A percentile compares a stretch with the other conserved stretches of the same genome.
Conservation (phyloP, 2,888 invertebrate species). For the Artemia sp. region DNA sequence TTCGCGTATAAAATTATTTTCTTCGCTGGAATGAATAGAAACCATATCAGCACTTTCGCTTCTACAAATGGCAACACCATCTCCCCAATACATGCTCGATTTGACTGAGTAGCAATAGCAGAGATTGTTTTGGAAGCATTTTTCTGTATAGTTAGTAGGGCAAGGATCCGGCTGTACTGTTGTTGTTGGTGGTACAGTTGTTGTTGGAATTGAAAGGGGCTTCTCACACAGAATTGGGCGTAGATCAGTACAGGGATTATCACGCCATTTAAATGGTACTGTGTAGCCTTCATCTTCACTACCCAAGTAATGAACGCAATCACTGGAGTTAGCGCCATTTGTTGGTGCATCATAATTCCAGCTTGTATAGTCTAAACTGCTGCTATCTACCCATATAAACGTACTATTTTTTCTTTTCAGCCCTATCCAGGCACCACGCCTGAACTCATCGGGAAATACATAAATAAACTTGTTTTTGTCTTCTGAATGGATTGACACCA, state of each 20-base stretch:
- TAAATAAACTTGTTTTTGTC: conserved; percentile 8
- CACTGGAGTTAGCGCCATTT: background rate
- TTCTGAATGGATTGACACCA: conserved; percentile 9
- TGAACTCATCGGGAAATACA: background rate
- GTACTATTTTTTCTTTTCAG: background rate
- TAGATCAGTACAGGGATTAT: background rate
- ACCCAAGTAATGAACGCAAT: background rate
- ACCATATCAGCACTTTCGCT: background rate
- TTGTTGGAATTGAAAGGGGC: background rate
- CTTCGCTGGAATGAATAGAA: conserved; percentile 7
- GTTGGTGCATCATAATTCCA: background rate
- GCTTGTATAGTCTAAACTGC: background rate
- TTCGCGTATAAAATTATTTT: background rate
- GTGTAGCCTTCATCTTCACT: background rate
- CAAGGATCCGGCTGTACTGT: background rate
- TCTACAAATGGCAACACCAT: background rate
- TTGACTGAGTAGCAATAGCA: conserved; percentile 1
- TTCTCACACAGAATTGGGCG: background rate
- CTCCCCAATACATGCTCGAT: background rate
- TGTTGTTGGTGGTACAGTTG: background rate
- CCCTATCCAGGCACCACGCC: background rate
- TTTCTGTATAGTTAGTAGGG: background rate
- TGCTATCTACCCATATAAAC: background rate
- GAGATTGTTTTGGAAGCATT: background rate
- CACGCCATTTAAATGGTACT: background rate